Conservation (phyloP, 2,888 invertebrate species). For the Tortricodes alternella region DNA sequence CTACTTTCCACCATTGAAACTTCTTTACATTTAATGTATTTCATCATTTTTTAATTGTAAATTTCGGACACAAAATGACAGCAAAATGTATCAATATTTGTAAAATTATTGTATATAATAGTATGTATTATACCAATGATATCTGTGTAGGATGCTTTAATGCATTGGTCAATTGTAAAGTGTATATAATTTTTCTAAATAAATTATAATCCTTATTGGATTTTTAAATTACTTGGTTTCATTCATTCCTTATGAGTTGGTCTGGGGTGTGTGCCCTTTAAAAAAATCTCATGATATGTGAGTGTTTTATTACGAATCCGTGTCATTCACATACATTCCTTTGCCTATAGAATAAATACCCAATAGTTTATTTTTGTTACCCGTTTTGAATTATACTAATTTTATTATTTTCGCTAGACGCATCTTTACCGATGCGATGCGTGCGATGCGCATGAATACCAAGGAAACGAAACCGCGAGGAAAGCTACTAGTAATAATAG, state of each 20-base stretch:
- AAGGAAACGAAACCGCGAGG: too few relatives aligned
- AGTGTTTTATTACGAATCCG: too few relatives aligned
- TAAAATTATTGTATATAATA: slow-evolving; percentile 62
- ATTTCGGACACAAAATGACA: slow-evolving; percentile 50
- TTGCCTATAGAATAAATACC: too few relatives aligned
- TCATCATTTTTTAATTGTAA: slow-evolving; percentile 16
- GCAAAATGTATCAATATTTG: slow-evolving; percentile 47
- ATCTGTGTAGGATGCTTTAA: slow-evolving; percentile 61
- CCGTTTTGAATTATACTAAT: too few relatives aligned
- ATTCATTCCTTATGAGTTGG: slow-evolving; percentile 42
- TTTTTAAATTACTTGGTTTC: slow-evolving; percentile 62
- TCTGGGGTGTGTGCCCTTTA: too few relatives aligned
- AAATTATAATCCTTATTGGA: slow-evolving; percentile 80
- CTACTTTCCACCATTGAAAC: slow-evolving; percentile 9
- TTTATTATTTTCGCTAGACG: too few relatives aligned
- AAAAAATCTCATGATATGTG: too few relatives aligned
- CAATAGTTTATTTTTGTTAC: too few relatives aligned
- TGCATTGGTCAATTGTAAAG: slow-evolving; percentile 78
- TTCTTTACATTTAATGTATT: slow-evolving; percentile 11
- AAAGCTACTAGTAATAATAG: too few relatives aligned
- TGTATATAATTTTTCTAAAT: slow-evolving; percentile 80
- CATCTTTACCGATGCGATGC: too few relatives aligned
- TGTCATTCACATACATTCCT: too few relatives aligned
- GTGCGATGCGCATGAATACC: too few relatives aligned
- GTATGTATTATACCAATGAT: slow-evolving; percentile 72